A percentile compares a stretch with the other conserved stretches of the same genome.
Conservation (phyloP, 2,113 vertebrate species). For the Uropsilus gracilis region DNA sequence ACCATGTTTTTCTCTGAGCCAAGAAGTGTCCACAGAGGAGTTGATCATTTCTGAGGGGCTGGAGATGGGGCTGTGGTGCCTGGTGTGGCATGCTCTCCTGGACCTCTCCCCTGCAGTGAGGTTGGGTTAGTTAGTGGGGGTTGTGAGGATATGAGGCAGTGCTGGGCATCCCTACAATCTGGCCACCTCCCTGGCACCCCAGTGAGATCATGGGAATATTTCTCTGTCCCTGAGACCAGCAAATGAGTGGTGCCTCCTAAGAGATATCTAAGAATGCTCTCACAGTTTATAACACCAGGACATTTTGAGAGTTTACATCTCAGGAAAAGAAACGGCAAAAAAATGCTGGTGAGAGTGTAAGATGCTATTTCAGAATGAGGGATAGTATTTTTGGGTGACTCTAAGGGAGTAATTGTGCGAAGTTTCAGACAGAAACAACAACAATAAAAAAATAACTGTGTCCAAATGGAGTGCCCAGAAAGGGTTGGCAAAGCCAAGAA, state of each 20-base stretch:
- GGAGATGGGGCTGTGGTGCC: not conserved
- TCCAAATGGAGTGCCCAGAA: not conserved
- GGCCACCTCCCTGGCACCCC: rapidly evolving
- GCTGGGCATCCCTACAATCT: not conserved
- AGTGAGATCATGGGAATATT: not conserved
- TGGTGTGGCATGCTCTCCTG: not conserved
- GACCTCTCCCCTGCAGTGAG: not conserved
- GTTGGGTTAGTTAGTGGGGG: rapidly evolving
- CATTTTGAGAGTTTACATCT: not conserved
- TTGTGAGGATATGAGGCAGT: too few species aligned
- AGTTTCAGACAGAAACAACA: constrained; percentile 25
- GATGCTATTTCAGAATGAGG: constrained; percentile 58
- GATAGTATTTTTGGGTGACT: constrained; percentile 47
- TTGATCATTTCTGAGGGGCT: rapidly evolving
- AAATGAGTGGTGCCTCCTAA: rapidly evolving
- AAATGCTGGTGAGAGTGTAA: not conserved
- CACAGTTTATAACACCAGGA: not conserved
- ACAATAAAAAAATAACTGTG: not conserved
- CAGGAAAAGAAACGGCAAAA: not conserved
- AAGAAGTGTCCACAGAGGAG: not conserved
- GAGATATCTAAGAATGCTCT: not conserved
- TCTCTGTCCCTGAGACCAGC: not conserved
- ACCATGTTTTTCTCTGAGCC: not conserved
- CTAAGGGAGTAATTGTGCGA: constrained; percentile 43
- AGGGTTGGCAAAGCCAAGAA: not conserved